Conservation (phyloP, 2,113 vertebrate species). For the Scalopus aquaticus region DNA sequence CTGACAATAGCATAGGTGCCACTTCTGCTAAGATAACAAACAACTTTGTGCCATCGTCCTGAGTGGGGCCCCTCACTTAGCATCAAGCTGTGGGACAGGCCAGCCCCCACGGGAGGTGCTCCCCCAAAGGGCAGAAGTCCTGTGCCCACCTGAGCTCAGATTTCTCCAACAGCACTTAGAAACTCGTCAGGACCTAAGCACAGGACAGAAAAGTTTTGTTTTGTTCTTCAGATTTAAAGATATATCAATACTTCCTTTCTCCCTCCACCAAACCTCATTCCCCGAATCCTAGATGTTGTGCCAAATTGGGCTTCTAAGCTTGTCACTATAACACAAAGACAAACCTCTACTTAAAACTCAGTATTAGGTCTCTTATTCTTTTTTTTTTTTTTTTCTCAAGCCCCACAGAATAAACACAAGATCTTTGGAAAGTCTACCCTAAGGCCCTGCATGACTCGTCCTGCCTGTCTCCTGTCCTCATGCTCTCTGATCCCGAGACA, state of each 20-base stretch:
- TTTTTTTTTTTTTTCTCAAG: neutral
- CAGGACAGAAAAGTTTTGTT: neutral
- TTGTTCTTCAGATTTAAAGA: neutral
- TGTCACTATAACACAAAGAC: neutral
- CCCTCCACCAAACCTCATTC: neutral
- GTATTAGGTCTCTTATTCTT: neutral
- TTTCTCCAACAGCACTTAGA: neutral
- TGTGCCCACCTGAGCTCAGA: fast-evolving
- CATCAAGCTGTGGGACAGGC: neutral
- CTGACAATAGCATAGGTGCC: neutral
- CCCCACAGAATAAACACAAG: neutral
- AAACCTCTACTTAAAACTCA: neutral
- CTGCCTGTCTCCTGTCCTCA: neutral
- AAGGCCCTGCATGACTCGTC: fast-evolving
- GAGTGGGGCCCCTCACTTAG: too few relatives aligned
- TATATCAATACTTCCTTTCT: neutral
- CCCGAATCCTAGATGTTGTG: neutral
- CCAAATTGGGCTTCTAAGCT: neutral
- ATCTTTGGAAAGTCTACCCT: neutral
- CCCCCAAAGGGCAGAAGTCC: neutral
- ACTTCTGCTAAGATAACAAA: neutral
- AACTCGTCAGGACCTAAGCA: neutral
- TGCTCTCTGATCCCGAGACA: neutral
- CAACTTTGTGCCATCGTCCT: fast-evolving
- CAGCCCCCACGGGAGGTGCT: neutral